phyloP scores from a whole-genome alignment of 2,888 invertebrate species.

The Catocala fraxini region DNA sequence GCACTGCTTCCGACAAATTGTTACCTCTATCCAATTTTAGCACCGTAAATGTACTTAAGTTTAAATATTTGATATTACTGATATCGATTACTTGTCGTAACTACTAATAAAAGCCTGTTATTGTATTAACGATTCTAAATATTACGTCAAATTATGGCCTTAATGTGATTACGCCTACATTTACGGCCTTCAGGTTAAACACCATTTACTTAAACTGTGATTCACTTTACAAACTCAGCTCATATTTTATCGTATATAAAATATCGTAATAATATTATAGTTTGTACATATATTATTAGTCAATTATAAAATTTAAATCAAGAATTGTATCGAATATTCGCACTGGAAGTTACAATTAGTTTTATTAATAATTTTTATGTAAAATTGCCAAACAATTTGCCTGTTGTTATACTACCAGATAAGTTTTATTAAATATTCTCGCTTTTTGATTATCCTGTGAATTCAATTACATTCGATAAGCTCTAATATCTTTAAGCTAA shows the following conservation, averaged over 20 bases:
- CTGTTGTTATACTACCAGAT: slow-evolving; percentile 52
- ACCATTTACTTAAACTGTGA: slow-evolving; percentile 82
- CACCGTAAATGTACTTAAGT: slow-evolving; percentile 75
- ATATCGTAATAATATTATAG: slow-evolving; percentile 55
- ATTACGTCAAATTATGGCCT: slow-evolving; percentile 66
- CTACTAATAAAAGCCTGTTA: slow-evolving; percentile 55
- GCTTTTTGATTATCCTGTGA: not conserved
- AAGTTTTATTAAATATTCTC: slow-evolving; percentile 18
- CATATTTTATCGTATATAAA: slow-evolving; percentile 58
- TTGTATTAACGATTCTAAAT: slow-evolving; percentile 65
- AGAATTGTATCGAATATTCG: slow-evolving; percentile 62
- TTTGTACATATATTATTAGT: slow-evolving; percentile 66
- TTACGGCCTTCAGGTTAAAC: slow-evolving; percentile 75
- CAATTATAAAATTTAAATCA: slow-evolving; percentile 61
- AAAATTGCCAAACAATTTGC: slow-evolving; percentile 43
- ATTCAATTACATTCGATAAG: not conserved
- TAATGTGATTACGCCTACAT: slow-evolving; percentile 67
- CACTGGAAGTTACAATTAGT: slow-evolving; percentile 56
- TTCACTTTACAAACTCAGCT: slow-evolving; percentile 82
- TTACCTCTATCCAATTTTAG: slow-evolving; percentile 42
- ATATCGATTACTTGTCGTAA: slow-evolving; percentile 49
- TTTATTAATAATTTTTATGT: slow-evolving; percentile 54
- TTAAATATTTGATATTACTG: slow-evolving; percentile 67
- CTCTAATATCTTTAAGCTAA: slow-evolving; percentile 2
- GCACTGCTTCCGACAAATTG: slow-evolving; percentile 45